A percentile compares a stretch with the other conserved stretches of the same genome.
Conservation (phyloP, 2,113 vertebrate genomes). For the Oncorhynchus tshawytscha region DNA sequence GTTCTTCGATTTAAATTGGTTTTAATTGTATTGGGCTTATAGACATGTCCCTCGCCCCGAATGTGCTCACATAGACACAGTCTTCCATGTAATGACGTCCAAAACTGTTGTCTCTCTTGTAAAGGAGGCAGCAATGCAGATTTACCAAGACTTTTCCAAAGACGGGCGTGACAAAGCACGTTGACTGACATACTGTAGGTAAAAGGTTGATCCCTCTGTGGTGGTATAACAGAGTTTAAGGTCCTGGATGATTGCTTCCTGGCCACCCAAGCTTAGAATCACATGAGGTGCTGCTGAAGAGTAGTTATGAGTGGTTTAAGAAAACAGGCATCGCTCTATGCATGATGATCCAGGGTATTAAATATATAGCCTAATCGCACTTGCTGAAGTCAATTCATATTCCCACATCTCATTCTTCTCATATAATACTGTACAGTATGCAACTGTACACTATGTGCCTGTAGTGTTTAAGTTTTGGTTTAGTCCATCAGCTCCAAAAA, state of each 20-base stretch:
- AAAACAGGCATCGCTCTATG: no score
- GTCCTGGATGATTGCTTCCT: slow-evolving; percentile 34
- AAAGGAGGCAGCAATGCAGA: not conserved
- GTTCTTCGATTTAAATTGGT: no score
- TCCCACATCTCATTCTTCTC: not conserved
- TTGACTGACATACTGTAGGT: not conserved
- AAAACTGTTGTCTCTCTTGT: not conserved
- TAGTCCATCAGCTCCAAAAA: no score
- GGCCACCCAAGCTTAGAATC: not conserved
- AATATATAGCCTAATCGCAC: not conserved
- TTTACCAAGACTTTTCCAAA: not conserved
- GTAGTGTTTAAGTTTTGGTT: no score
- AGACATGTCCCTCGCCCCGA: no score
- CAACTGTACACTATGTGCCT: no score
- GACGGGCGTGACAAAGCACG: not conserved
- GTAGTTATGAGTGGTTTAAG: not conserved
- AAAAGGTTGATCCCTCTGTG: not conserved
- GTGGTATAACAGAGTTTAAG: not conserved
- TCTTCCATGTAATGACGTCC: no score
- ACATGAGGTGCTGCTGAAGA: not conserved
- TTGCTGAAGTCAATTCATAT: not conserved
- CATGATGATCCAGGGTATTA: not conserved
- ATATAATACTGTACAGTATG: no score
- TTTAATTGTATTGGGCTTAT: no score
- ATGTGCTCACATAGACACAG: no score